Evolutionary conservation across 2,888 invertebrate genomes (phyloP).

Genomic region (Hymenopus coronatus): DNA sequence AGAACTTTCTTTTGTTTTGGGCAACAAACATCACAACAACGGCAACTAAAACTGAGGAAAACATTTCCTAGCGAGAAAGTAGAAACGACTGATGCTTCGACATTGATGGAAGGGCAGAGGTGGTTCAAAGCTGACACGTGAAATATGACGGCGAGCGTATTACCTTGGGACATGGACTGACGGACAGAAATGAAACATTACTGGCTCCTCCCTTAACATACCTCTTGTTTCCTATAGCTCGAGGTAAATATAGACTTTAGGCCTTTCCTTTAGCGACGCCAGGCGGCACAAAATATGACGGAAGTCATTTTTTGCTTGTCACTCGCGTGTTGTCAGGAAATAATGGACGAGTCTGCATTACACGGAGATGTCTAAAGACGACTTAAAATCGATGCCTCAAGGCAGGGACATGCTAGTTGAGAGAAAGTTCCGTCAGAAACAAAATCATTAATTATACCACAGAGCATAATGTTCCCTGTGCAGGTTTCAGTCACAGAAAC

Average conservation of each 20-base stretch:
- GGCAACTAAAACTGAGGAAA: not conserved
- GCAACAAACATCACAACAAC: not conserved
- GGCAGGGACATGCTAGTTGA: not conserved
- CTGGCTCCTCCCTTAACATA: slow-evolving; percentile 2
- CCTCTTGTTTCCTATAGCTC: slow-evolving; percentile 12
- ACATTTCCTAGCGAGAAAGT: slow-evolving; percentile 12
- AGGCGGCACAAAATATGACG: slow-evolving; percentile 20
- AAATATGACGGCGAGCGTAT: slow-evolving; percentile 28
- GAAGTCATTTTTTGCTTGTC: slow-evolving; percentile 27
- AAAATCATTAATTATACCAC: not conserved
- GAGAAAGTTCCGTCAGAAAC: not conserved
- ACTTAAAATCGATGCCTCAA: not conserved
- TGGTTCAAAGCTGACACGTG: slow-evolving; percentile 24
- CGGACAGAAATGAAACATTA: slow-evolving; percentile 17
- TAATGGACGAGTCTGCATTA: not conserved
- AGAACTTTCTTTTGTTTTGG: not conserved
- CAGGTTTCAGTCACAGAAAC: no score
- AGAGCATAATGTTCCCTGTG: no score
- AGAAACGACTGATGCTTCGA: slow-evolving; percentile 32
- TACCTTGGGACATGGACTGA: slow-evolving; percentile 9
- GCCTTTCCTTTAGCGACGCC: not conserved
- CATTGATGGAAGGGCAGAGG: slow-evolving; percentile 30
- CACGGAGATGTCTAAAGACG: not conserved
- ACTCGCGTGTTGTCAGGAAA: slow-evolving; percentile 2
- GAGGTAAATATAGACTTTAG: slow-evolving; percentile 16